phyloP scores from a whole-genome alignment of 2,888 invertebrate genomes.

The Busseola fusca region DNA sequence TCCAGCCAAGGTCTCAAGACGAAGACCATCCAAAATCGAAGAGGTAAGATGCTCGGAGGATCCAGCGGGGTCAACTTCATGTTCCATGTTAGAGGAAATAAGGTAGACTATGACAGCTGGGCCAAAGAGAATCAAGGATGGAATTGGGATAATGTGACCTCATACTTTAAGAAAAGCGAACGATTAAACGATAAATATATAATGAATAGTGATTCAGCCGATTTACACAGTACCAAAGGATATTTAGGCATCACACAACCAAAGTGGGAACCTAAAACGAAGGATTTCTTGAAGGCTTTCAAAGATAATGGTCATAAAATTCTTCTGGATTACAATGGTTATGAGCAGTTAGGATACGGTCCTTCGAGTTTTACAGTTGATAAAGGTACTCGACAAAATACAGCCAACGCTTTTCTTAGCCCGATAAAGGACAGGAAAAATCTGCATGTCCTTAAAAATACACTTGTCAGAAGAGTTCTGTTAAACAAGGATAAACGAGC shows the following conservation, averaged over 20 bases:
- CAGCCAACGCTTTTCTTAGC: constrained; percentile 68
- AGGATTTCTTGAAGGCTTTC: constrained; percentile 74
- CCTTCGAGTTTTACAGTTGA: constrained; percentile 65
- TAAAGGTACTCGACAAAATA: constrained; percentile 67
- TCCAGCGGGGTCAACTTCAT: constrained; percentile 90
- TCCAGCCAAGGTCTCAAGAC: constrained; percentile 66
- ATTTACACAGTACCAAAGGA: constrained; percentile 68
- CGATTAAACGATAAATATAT: constrained; percentile 56
- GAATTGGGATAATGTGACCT: constrained; percentile 69
- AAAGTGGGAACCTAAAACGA: constrained; percentile 69
- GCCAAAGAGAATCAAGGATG: constrained; percentile 86
- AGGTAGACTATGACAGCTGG: constrained; percentile 91
- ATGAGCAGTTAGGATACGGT: constrained; percentile 71
- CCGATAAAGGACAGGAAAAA: constrained; percentile 70
- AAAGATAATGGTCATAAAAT: constrained; percentile 70
- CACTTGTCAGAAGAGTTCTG: constrained; percentile 69
- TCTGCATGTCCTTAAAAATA: constrained; percentile 71
- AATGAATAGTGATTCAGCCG: constrained; percentile 68
- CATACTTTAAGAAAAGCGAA: constrained; percentile 76
- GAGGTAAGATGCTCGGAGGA: constrained; percentile 91
- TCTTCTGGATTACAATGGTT: constrained; percentile 68
- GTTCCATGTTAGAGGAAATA: constrained; percentile 91
- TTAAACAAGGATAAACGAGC: constrained; percentile 66
- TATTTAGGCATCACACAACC: constrained; percentile 69
- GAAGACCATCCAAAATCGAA: constrained; percentile 76